Conservation (phyloP, 2,888 invertebrate genomes). For the Biston stratarius region DNA sequence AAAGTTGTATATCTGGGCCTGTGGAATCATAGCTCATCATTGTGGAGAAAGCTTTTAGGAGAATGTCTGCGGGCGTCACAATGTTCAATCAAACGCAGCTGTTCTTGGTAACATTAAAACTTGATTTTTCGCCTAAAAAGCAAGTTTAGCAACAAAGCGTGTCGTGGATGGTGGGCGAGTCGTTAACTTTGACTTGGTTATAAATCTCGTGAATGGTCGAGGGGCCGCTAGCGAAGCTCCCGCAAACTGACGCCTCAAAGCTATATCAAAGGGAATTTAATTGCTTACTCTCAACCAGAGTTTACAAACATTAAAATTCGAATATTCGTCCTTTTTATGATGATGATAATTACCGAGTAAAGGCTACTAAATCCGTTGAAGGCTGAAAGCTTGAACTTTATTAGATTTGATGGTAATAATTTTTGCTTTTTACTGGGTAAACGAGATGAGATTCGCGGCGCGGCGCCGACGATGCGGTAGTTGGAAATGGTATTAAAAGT, state of each 20-base stretch:
- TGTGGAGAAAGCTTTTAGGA: constrained; percentile 43
- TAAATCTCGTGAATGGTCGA: constrained; percentile 77
- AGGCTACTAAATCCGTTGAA: constrained; percentile 40
- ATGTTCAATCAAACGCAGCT: constrained; percentile 67
- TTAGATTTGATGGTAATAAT: constrained; percentile 35
- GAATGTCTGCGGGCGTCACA: constrained; percentile 54
- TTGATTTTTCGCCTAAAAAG: constrained; percentile 72
- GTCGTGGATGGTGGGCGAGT: constrained; percentile 72
- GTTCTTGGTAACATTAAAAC: constrained; percentile 67
- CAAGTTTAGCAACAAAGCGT: constrained; percentile 70
- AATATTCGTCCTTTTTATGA: constrained; percentile 56
- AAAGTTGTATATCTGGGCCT: no score
- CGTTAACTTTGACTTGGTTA: constrained; percentile 77
- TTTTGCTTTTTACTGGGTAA: constrained; percentile 31
- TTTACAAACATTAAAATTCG: constrained; percentile 61
- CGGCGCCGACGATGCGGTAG: not conserved
- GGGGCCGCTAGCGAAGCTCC: constrained; percentile 63
- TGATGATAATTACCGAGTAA: constrained; percentile 54
- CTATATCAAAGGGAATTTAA: constrained; percentile 75
- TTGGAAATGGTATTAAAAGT: constrained; percentile 8
- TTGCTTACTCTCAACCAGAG: constrained; percentile 65
- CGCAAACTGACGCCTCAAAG: constrained; percentile 70
- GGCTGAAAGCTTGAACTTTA: constrained; percentile 28
- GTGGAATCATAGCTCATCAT: not conserved
- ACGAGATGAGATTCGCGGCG: constrained; percentile 4